Evolutionary conservation across 2,113 vertebrate species (phyloP).

Genomic region (Chloropsis cyanopogon): DNA sequence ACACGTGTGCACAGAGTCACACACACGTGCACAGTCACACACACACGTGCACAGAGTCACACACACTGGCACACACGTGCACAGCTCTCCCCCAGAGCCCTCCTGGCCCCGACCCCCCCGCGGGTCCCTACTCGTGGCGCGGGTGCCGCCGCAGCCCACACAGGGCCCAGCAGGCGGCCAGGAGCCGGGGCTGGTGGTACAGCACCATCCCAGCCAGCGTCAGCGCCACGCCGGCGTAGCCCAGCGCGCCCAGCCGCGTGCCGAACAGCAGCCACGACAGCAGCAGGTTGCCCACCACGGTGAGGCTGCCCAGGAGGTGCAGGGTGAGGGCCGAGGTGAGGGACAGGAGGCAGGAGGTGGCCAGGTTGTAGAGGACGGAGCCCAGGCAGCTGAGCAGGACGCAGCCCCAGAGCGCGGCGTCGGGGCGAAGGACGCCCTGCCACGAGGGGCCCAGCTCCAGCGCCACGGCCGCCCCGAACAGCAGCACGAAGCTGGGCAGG

Average conservation of each 20-base stretch:
- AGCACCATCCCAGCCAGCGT: constrained; percentile 89
- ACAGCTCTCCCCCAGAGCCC: neutral
- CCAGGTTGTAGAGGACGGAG: constrained; percentile 94
- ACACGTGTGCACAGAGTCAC: no score
- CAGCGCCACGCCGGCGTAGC: constrained; percentile 86
- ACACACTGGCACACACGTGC: neutral
- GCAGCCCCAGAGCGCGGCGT: constrained; percentile 85
- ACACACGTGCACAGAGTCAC: neutral
- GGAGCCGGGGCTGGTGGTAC: constrained; percentile 89
- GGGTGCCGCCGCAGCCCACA: neutral
- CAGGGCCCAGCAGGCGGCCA: constrained; percentile 73
- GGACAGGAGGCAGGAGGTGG: constrained; percentile 90
- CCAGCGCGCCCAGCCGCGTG: constrained; percentile 82
- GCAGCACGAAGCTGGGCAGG: constrained; percentile 93
- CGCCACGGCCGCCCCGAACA: constrained; percentile 81
- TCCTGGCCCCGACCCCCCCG: neutral
- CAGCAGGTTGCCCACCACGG: constrained; percentile 89
- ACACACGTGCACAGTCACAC: neutral
- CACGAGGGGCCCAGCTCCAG: constrained; percentile 84
- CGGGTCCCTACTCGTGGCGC: neutral
- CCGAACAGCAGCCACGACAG: constrained; percentile 88
- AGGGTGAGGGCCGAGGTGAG: constrained; percentile 95
- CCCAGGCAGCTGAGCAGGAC: constrained; percentile 92
- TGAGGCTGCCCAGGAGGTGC: constrained; percentile 93
- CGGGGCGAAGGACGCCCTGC: constrained; percentile 73